Base-by-base conservation (phyloP, 2,113 vertebrate species). In the Takifugu flavidus region DNA sequence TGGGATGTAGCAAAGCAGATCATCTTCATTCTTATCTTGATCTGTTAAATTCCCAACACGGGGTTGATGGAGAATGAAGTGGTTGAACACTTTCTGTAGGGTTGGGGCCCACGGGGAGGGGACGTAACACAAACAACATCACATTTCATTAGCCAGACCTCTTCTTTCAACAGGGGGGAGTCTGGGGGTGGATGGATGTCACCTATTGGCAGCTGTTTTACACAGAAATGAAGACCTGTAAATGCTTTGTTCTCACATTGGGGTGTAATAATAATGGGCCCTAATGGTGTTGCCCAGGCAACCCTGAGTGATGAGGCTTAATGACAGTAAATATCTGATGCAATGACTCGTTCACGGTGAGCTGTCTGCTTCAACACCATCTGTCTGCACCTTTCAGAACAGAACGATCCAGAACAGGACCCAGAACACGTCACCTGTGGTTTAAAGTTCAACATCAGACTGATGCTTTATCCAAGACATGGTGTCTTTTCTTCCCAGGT, bases 221-320 rank as follows among this genome's bases (percentile, higher is more conserved):
- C 57, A 83, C 39, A 49, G 72, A 78, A 77, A 77, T 53, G 45
- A 60, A 70, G 63, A 70, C 14, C 76, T 59, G 61, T 59, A 25
- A 66, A 54, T 62, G 59, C 81, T 82, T 85, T 88, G 80, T 76
- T 70, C 65, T 77, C 74, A 47, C 76, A 73, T 51, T 72, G 56
- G 67, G 72, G 53, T 72, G 56, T 59, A 79, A 84, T 85, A 82
- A 80, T 34, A 34, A 82, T 25, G 56, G 68, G 65, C 43, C 34
- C 67, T 71, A 84, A 78, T 68, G 25, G 57, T 13, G 54, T 77
- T 85, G 50, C 58, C 71, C 58, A 51, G 67, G 68, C 53, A 79
- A 79, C 73, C 60, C 50, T 75, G 63, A 82, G 67, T 73, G 62
- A 82, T 62, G 67, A 61, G 31, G 58, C 63, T 72, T 56, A 74